Base-by-base conservation (phyloP, 2,113 vertebrate species). In the Cynocephalus volans region DNA sequence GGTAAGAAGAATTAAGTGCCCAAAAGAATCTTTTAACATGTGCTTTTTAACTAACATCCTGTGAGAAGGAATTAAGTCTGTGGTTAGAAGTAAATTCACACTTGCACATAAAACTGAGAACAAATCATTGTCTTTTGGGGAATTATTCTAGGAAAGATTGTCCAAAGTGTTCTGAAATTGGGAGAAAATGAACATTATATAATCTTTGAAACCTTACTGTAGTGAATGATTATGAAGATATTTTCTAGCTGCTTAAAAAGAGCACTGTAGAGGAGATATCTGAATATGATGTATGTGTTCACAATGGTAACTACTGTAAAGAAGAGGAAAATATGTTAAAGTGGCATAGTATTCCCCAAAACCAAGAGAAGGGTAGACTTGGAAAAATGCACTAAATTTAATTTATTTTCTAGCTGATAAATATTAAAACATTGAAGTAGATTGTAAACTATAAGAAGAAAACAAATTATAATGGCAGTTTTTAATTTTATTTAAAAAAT, bases 401-500 rank as follows among this genome's bases (percentile, higher is more conserved):
- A 33, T 87, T 58, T 31, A 67, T n/a, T 84, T 94, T 50, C 48
- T 33, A 28, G 24, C 10, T 79, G 73, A 33, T 73, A 80, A 84
- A 52, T 48, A 28, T 28, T 79, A 50, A 81, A 50, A 62, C 69
- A 48, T 28, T 50, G 91, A 60, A 81, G 23, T 56, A 56, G 45
- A 41, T 70, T 62, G 52, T 21, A 64, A 82, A 31, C 23, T 45
- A 45, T 28, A 41, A 87, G 8, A 54, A 33, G 64, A 58, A 72
- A 73, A 28, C n/a, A 69, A 70, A 36, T 48, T 73, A 26, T 75
- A 80, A n/a, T n/a, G 48, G 14, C 54, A 50, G 0, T 91, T 87
- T 83, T 64, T 77, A 72, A 79, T 87, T 87, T 83, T 64, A 83
- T 91, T 87, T 83, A 56, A 83, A 72, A 79, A 41, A 41, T 41